phyloP scores from a whole-genome alignment of 2,113 vertebrate genomes.

The Corythornis cristatus region DNA sequence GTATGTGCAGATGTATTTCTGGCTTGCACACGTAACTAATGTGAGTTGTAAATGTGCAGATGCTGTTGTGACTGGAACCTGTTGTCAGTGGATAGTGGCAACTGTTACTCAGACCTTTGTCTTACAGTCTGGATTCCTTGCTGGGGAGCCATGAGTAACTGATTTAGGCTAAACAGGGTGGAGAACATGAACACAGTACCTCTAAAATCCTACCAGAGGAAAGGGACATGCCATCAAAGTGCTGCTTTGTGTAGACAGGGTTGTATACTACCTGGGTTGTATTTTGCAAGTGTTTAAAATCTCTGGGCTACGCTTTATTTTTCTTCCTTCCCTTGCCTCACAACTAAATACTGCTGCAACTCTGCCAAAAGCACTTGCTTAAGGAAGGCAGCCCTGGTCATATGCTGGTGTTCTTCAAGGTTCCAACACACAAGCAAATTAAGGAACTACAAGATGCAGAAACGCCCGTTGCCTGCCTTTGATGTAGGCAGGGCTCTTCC shows the following conservation, averaged over 20 bases:
- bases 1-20: background rate
- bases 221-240: background rate
- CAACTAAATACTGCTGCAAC: background rate
- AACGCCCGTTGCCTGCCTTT: background rate
- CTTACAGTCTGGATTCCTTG: background rate
- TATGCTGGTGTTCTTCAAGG: background rate
- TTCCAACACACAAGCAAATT: background rate
- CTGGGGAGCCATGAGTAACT: background rate
- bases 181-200: background rate
- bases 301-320: background rate
- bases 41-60: background rate
- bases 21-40: background rate
- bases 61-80: background rate
- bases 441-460: background rate
- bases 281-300: background rate
- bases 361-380: background rate
- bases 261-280: background rate
- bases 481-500: background rate
- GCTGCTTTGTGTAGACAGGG: rapidly evolving
- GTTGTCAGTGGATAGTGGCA: background rate
- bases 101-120: background rate
- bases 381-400: background rate
- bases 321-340: background rate
- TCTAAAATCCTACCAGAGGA: background rate
- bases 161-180: background rate